These are phyloP conservation scores for Gobio gobio DNA, from an alignment of 2,113 vertebrate genomes.

Conservation along the genomic window DNA sequence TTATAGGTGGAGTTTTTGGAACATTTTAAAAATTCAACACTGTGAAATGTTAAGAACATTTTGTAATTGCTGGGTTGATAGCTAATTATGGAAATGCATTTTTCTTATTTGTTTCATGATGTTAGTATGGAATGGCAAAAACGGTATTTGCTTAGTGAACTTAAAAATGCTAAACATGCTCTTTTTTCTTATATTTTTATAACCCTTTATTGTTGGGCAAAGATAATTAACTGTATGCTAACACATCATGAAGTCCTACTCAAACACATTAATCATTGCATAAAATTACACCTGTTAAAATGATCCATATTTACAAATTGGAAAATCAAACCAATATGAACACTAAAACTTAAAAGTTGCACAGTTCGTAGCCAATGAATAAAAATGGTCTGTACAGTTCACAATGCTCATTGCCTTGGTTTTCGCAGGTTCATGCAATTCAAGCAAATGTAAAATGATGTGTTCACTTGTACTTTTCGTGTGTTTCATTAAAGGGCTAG, in stretches of 20 bases:
- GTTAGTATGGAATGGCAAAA: background rate
- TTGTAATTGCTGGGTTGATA: background rate
- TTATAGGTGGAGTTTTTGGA: background rate
- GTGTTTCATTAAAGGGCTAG: background rate
- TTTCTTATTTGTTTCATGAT: background rate
- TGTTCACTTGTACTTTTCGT: background rate
- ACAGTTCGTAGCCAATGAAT: background rate
- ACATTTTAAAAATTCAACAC: background rate
- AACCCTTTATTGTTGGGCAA: conserved; percentile 2
- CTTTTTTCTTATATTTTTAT: background rate
- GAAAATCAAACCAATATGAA: conserved; percentile 23
- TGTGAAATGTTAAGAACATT: background rate
- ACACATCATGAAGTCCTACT: background rate
- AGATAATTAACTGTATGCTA: background rate
- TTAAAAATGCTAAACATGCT: background rate
- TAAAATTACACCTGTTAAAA: conserved; percentile 1
- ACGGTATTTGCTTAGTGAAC: background rate
- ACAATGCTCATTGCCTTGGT: background rate
- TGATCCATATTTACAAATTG: conserved; percentile 15
- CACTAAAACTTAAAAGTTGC: background rate
- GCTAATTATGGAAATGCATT: background rate
- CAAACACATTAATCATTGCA: background rate
- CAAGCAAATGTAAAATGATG: background rate
- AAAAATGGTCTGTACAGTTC: background rate
- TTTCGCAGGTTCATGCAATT: background rate